Evolutionary conservation across 2,888 invertebrate species (phyloP), one percentile per base, ranked within the genome.

Genomic region (Mimas tiliae): DNA sequence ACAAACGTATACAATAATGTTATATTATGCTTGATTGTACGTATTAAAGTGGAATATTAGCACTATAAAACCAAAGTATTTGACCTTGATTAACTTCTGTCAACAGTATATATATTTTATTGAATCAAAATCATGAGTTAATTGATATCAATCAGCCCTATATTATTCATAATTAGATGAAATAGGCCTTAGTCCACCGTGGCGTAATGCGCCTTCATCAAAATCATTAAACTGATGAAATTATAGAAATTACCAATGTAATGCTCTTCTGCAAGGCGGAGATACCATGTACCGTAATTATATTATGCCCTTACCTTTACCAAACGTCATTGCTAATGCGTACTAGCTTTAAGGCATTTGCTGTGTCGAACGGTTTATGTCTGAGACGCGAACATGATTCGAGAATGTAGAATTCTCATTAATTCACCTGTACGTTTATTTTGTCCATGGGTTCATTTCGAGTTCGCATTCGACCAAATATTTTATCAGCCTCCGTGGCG

Each of bases 241-340:
- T 14, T 8, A 7, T 42, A 1, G 12, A 38, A 11, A 12, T 16
- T 38, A 19, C 19, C 58, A 58, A 42, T 12, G 16, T 55, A 16
- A n/a, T 55, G 55, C n/a, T 58, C 19, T n/a, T 55, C 16, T 38
- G 55, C n/a, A 34, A 16, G 16, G 16, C 16, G 16, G 8, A 55
- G 14, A 14, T 55, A 16, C 27, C 34, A 55, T 34, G 14, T 48
- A 48, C 48, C 48, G 6, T 48, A 48, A 48, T 38, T 7, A 55
- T n/a, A 34, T 34, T 55, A 19, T 19, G 16, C n/a, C 14, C 48
- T 38, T 12, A 58, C 19, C 38, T 38, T 58, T 42, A 19, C 42
- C 19, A 19, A 58, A 58, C 19, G 38, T 58, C 58, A 42, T 58
- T 42, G 58, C 58, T 55, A 55, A 55, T 55, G 34, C 55, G 38